These are phyloP conservation scores for Parus major DNA, from an alignment of 2,113 vertebrate species.

Conservation along the genomic window DNA sequence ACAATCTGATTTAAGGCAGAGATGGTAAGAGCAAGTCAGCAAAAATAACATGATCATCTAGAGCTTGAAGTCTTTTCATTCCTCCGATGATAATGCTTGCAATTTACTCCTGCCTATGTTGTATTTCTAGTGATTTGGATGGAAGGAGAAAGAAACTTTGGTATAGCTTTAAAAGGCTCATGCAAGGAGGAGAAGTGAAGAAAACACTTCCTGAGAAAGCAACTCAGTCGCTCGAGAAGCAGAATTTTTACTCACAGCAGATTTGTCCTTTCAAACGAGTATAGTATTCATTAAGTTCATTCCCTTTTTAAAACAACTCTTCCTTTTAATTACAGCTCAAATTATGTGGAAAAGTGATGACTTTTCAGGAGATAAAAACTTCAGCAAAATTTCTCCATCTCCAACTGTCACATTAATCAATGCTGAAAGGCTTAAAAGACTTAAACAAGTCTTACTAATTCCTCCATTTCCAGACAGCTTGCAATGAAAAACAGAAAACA, in stretches of 20 bases:
- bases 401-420: neutral
- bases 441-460: neutral
- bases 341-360: neutral
- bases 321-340: conserved; percentile 13
- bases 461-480: neutral
- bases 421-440: neutral
- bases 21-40: neutral
- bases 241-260: neutral
- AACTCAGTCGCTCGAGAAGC: neutral
- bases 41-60: neutral
- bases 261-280: conserved; percentile 9
- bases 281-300: neutral
- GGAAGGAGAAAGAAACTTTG: neutral
- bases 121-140: neutral
- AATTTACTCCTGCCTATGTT: neutral
- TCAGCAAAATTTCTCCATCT: neutral
- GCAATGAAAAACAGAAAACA: neutral
- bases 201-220: neutral
- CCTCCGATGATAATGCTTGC: neutral
- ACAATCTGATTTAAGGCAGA: neutral
- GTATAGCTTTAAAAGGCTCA: neutral
- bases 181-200: neutral
- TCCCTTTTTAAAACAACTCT: neutral
- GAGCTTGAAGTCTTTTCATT: neutral
- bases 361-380: neutral